Base-by-base conservation (phyloP, 92 coral and sea anemone genomes). In the Parazoanthus atlanticus region DNA sequence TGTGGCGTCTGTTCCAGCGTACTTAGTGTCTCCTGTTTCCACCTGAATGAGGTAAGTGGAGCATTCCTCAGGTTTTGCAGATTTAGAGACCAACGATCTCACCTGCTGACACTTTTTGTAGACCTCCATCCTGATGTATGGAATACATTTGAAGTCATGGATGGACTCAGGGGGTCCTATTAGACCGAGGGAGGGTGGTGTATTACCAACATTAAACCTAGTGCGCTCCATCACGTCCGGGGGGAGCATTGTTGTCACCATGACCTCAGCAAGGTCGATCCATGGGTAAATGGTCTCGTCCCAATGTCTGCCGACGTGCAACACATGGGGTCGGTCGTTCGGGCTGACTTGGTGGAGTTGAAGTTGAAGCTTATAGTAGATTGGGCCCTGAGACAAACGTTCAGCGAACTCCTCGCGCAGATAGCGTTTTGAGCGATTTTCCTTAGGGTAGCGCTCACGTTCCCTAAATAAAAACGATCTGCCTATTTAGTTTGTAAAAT, bases 241-340 rank as follows among this genome's bases (percentile, higher is more conserved):
- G 73, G 95, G 77, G 6, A 97, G 94, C 43, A 92, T 81, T 6
- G 96, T 83, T 7, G 94, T 93, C 21, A 97, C 76, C 26, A 93
- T 94, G 81, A 97, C 94, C 76, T 93, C 93, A 78, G 98, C 99
- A 13, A 97, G 82, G 90, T 97, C 99, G 16, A 95, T 79, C 99
- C 99, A 97, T 1, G 99, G 98, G 80, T 97, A 98, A 3, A 93
- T 90, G 1, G 54, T 85, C 85, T 95, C 96, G 88, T 95, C 93
- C 99, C 99, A 97, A 58, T 80, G 32, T 21, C 93, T 89, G 40
- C 92, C 90, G 30, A 81, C 74, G 66, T 95, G 93, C 58, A 97
- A 90, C 13, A 97, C 86, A 61, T 90, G 90, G 17, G 94, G 93
- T 32, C 95, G 93, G 79, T 97, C 99, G 66, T 76, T 66, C 21